Evolutionary conservation across 2,113 vertebrate species (phyloP), one percentile per base, ranked within the genome.

Genomic region (Geococcyx californianus): DNA sequence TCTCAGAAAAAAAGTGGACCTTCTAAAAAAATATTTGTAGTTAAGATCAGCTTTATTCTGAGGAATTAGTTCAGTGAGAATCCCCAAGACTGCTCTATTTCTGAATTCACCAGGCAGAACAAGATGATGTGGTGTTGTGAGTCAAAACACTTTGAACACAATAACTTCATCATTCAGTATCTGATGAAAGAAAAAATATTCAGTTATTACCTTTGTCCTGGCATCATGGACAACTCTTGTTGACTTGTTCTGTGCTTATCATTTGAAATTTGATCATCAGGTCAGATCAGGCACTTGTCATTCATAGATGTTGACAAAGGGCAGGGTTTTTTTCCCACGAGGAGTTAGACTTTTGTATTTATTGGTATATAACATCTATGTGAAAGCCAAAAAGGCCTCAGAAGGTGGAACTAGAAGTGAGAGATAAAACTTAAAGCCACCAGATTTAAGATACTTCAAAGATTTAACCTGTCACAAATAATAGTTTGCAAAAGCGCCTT

Each of bases 271-370:
- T 58, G 15, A 51, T 69, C 21, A 55, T 56, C 9, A 44, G 25
- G 52, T 56, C 52, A 54, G 19, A 58, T 36, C 13, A 59, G 23
- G 21, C 62, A 45, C 31, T 77, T 84, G 52, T 66, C 4, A 3
- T 60, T 72, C 49, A 58, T 10, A 54, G n/a, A 33, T 58, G 33
- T 58, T 84, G 33, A 49, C 33, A 76, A 77, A 83, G 7, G 4
- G 6, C 44, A 90, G 13, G 0, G 0, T 0, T 18, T 64, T 82
- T 66, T 74, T 24, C 33, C 33, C 19, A 54, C 1, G 0, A 70
- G 3, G 18, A 84, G 68, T 54, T n/a, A 69, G 12, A 58, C 11
- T 68, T 68, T 54, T 55, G 56, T 63, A 82, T 79, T 83, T 75
- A 72, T 59, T 84, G n/a, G 26, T 72, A 26, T 40, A 68, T 29